Conservation (phyloP, 2,797 vertebrate species). For the Diplodus puntazzo region DNA sequence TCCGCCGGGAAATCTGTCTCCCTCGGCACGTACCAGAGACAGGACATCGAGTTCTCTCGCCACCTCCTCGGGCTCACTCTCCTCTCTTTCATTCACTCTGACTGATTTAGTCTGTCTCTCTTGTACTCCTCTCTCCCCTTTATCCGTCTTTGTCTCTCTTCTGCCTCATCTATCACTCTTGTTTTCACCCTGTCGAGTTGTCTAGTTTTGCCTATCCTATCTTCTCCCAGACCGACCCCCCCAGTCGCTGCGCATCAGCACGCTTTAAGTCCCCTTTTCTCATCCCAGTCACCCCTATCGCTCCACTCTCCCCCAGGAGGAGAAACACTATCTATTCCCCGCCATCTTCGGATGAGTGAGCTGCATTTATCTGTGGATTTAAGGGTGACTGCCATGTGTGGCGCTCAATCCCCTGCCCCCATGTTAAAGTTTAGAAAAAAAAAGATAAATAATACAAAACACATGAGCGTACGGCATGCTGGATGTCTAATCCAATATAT, state of each 20-base stretch:
- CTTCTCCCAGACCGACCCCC: conserved; percentile 48
- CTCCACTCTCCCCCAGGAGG: conserved; percentile 17
- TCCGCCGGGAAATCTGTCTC: conserved; percentile 78
- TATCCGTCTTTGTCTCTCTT: conserved; percentile 67
- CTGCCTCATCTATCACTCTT: conserved; percentile 76
- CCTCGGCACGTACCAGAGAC: conserved; percentile 70
- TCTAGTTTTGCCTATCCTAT: conserved; percentile 68
- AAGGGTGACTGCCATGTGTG: conserved; percentile 59
- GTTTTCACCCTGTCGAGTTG: conserved; percentile 65
- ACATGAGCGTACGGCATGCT: conserved; percentile 61
- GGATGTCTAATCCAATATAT: conserved; percentile 77
- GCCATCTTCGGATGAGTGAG: conserved; percentile 63
- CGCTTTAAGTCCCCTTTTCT: conserved; percentile 47
- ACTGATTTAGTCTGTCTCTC: conserved; percentile 70
- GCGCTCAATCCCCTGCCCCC: conserved; percentile 49
- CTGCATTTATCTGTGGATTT: conserved; percentile 66
- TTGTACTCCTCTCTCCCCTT: conserved; percentile 62
- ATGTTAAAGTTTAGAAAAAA: conserved; percentile 53
- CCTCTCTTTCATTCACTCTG: conserved; percentile 72
- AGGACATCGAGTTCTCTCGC: conserved; percentile 72
- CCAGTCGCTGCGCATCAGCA: conserved; percentile 43
- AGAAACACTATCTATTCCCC: conserved; percentile 69
- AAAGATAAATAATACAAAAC: conserved; percentile 64
- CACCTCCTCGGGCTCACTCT: conserved; percentile 60
- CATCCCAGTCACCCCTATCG: conserved; percentile 29